Conservation (phyloP, 2,888 invertebrate species). For the Balanococcus diminutus region DNA sequence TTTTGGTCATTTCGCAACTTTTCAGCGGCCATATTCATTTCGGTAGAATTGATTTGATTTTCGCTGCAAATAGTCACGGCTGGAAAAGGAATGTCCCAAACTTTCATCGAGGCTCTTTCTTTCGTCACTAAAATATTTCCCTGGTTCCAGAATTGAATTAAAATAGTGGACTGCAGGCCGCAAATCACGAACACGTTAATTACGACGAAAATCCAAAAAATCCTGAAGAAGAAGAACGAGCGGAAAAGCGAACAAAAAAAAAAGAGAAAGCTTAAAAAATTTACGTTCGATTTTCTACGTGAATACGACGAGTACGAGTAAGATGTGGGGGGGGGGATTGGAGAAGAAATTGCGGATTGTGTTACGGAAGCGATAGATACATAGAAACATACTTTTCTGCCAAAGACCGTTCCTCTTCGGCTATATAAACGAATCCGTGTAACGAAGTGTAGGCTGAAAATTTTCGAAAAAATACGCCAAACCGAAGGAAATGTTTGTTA, state of each 20-base stretch:
- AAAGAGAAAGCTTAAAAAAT: neutral
- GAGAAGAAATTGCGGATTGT: neutral
- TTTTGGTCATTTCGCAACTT: neutral
- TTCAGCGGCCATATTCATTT: neutral
- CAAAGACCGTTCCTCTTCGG: neutral
- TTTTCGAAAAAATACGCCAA: constrained; percentile 60
- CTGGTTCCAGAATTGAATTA: constrained; percentile 53
- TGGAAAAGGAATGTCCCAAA: constrained; percentile 57
- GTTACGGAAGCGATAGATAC: neutral
- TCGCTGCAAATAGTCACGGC: constrained; percentile 57
- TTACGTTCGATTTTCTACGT: neutral
- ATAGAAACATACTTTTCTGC: neutral
- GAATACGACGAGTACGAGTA: neutral
- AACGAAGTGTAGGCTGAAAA: constrained; percentile 4
- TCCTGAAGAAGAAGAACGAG: too few relatives aligned
- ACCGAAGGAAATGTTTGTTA: neutral
- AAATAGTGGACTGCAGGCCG: constrained; percentile 45
- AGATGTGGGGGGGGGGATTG: too few relatives aligned
- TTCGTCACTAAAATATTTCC: constrained; percentile 54
- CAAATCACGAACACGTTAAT: constrained; percentile 55
- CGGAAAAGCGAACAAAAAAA: neutral
- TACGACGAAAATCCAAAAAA: constrained; percentile 56
- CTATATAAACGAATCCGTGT: neutral
- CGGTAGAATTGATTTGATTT: constrained; percentile 51
- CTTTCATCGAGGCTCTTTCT: constrained; percentile 49